A percentile compares a stretch with the other conserved stretches of the same genome.
phyloP scores from a whole-genome alignment of 2,113 vertebrate species.

The Gnathonemus longibarbis region DNA sequence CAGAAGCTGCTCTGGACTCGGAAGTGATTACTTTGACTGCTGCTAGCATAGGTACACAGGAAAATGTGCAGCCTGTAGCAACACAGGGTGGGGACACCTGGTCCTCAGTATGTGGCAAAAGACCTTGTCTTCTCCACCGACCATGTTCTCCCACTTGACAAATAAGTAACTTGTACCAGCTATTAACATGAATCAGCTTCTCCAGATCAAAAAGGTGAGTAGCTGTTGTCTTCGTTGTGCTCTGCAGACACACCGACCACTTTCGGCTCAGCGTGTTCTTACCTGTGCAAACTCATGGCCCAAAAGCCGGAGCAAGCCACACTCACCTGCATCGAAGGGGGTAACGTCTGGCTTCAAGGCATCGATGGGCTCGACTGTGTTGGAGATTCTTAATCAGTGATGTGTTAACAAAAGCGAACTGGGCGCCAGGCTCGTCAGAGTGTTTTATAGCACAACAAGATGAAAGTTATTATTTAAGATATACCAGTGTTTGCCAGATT shows the following conservation, averaged over 20 bases:
- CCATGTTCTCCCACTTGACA: background rate
- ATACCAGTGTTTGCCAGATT: background rate
- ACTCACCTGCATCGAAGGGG: constrained; percentile 74
- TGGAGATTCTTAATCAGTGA: constrained; percentile 30
- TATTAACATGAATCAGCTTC: background rate
- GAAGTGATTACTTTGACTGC: background rate
- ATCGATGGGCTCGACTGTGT: constrained; percentile 65
- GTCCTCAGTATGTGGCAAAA: background rate
- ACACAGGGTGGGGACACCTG: background rate
- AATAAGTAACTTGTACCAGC: background rate
- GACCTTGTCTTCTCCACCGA: background rate
- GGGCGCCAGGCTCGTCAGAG: background rate
- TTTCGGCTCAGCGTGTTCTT: background rate
- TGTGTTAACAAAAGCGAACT: constrained; percentile 32
- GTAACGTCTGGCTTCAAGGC: constrained; percentile 64
- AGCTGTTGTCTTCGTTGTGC: background rate
- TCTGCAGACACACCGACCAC: background rate
- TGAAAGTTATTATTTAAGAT: background rate
- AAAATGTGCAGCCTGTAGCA: background rate
- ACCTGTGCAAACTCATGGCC: background rate
- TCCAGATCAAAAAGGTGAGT: background rate
- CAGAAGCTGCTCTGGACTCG: background rate
- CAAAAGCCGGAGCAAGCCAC: background rate
- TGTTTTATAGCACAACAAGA: background rate
- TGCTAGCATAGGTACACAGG: background rate